Conservation (phyloP, 2,113 vertebrate species). For the Taurulus bubalis region DNA sequence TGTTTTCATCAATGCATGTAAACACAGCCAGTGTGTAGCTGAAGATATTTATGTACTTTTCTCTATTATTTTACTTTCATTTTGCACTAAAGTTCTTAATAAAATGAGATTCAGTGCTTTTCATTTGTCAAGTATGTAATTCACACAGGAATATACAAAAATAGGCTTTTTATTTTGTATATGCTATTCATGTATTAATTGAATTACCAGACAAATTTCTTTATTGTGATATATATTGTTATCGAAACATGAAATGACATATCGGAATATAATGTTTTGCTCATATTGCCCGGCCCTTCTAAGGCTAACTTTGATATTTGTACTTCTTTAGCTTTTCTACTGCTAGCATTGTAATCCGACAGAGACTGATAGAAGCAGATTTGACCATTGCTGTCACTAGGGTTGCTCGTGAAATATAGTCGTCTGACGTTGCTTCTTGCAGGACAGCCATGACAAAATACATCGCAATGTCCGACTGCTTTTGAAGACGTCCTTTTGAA, state of each 20-base stretch:
- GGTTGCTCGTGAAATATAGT: constrained; percentile 32
- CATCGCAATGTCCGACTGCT: constrained; percentile 13
- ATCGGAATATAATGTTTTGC: not conserved
- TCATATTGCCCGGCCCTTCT: not conserved
- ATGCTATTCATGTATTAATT: not conserved
- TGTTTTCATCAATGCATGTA: not conserved
- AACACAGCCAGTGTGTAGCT: not conserved
- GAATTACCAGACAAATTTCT: not conserved
- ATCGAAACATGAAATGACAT: not conserved
- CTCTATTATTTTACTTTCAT: not conserved
- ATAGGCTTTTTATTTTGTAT: not conserved
- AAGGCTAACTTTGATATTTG: not conserved
- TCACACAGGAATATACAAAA: not conserved
- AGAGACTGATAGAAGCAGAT: constrained; percentile 1
- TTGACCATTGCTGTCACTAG: constrained; percentile 9
- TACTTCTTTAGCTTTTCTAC: not conserved
- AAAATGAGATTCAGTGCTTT: not conserved
- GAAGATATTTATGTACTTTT: not conserved
- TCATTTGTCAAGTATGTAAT: not conserved
- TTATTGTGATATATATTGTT: not conserved
- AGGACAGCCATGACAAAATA: constrained; percentile 29
- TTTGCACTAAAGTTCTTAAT: not conserved
- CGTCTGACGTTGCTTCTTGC: not conserved
- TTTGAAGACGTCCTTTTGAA: constrained; percentile 45
- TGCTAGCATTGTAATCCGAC: not conserved